Percentiles rank a stretch among this genome's conserved stretches.
phyloP scores from a whole-genome alignment of 2,888 invertebrate species.

The Ecliptopera silaceata region DNA sequence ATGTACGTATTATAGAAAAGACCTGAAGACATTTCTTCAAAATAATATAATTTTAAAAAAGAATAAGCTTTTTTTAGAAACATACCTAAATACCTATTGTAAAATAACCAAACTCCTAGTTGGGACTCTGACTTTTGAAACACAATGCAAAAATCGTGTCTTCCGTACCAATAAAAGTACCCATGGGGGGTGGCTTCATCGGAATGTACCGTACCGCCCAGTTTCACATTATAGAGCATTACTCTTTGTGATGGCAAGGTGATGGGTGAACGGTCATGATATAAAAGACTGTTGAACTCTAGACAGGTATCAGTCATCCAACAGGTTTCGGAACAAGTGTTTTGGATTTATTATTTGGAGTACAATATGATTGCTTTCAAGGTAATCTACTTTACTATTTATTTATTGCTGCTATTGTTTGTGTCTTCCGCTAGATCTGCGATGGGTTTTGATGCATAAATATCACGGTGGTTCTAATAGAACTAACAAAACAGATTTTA shows the following conservation, averaged over 20 bases:
- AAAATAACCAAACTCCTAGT: too few relatives aligned
- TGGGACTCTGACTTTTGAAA: slow-evolving; percentile 10
- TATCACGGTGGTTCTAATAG: too few relatives aligned
- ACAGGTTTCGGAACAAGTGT: slow-evolving; percentile 32
- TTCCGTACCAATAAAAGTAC: slow-evolving; percentile 46
- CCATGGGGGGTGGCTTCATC: slow-evolving; percentile 55
- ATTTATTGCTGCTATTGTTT: slow-evolving; percentile 16
- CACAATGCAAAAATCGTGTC: slow-evolving; percentile 27
- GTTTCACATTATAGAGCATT: slow-evolving; percentile 15
- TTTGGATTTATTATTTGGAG: slow-evolving; percentile 22
- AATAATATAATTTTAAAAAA: too few relatives aligned
- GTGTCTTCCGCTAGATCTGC: not conserved
- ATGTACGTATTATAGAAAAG: too few relatives aligned
- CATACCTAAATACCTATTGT: too few relatives aligned
- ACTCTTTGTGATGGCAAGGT: slow-evolving; percentile 35
- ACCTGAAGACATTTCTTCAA: too few relatives aligned
- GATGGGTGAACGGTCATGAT: slow-evolving; percentile 41
- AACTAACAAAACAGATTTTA: too few relatives aligned
- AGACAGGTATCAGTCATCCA: slow-evolving; percentile 37
- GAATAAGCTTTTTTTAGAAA: too few relatives aligned
- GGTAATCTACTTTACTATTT: slow-evolving; percentile 20
- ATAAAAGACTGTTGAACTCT: slow-evolving; percentile 37
- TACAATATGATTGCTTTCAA: slow-evolving; percentile 35
- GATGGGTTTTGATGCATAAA: not conserved
- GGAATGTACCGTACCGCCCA: slow-evolving; percentile 42